Conservation (phyloP, 2,797 vertebrate genomes). For the Erithacus rubecula region DNA sequence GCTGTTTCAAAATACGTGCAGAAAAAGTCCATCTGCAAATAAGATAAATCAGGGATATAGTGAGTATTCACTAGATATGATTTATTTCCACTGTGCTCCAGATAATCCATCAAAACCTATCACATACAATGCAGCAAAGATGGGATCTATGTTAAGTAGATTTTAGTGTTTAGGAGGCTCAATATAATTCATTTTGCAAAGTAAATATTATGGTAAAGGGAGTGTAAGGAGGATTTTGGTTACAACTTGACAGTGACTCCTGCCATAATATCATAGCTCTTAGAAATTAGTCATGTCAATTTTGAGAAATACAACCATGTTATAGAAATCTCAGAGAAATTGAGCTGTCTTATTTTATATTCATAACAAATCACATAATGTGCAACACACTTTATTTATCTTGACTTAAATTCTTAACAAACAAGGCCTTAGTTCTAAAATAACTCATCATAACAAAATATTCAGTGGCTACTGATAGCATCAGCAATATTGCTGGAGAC, state of each 20-base stretch:
- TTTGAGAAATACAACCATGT: neutral
- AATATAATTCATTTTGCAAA: constrained; percentile 2
- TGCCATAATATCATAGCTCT: neutral
- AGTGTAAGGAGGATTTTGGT: neutral
- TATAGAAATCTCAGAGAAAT: neutral
- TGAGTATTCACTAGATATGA: neutral
- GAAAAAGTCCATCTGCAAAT: neutral
- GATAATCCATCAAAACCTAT: constrained; percentile 26
- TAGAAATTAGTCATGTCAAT: neutral
- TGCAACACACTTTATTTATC: neutral
- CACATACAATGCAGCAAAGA: constrained; percentile 9
- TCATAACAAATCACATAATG: neutral
- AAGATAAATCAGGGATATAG: neutral
- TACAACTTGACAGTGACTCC: neutral
- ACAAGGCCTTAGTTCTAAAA: neutral
- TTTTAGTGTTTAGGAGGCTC: constrained; percentile 20
- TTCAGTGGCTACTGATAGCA: neutral
- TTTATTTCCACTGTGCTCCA: neutral
- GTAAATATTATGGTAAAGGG: neutral
- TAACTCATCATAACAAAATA: neutral
- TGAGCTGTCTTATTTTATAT: neutral
- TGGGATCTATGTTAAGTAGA: constrained; percentile 3
- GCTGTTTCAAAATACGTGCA: neutral
- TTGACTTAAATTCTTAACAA: neutral
- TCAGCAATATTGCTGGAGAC: neutral